phyloP scores from a whole-genome alignment of 2,113 vertebrate species.

The Bufo gargarizans region DNA sequence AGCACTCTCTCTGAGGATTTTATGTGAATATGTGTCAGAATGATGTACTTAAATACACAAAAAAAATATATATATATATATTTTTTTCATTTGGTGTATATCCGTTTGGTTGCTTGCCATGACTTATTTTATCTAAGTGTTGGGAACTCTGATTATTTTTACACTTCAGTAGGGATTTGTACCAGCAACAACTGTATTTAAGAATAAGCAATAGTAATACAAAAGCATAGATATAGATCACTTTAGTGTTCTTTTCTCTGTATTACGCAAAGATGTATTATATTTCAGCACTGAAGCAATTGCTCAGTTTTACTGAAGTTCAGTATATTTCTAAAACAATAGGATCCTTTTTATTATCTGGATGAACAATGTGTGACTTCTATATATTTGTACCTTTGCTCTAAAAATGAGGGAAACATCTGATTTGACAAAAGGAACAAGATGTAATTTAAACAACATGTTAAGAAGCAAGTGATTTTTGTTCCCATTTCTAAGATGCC shows the following conservation, averaged over 20 bases:
- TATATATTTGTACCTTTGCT: background rate
- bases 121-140: background rate
- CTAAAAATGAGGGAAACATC: conserved; percentile 12
- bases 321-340: background rate
- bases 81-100: background rate
- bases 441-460: background rate
- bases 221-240: conserved; percentile 46
- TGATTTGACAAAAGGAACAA: conserved; percentile 28
- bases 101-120: background rate
- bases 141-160: background rate
- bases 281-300: background rate
- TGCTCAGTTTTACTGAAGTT: background rate
- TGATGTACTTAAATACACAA: background rate
- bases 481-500: background rate
- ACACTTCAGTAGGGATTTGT: conserved; percentile 8
- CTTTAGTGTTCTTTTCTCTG: conserved; percentile 39
- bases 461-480: background rate
- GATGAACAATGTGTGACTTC: conserved; percentile 15
- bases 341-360: conserved; percentile 13
- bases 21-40: background rate
- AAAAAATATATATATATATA: too few species aligned
- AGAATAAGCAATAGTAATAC: conserved; percentile 49
- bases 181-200: conserved; percentile 36
- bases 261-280: conserved; percentile 31
- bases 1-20: background rate